Base-by-base conservation (phyloP, 2,888 invertebrate genomes). In the Operophtera brumata region DNA sequence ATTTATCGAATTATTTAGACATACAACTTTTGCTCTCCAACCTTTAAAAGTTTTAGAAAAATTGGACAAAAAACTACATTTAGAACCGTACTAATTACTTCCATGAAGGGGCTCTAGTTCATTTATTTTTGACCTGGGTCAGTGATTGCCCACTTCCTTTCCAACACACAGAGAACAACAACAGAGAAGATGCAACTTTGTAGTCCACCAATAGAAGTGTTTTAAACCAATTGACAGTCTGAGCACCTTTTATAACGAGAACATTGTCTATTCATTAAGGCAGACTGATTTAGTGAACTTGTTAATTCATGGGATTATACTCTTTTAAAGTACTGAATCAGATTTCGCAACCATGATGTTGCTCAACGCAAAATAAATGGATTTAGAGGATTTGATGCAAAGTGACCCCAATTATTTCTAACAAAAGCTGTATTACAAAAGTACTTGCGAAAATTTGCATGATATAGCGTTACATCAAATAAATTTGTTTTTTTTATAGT, bases 381-480 rank as follows among this genome's bases (percentile, higher is more conserved):
- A 40, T 40, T 25, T 39, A 3, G 11, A 39, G 20, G 11, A 37
- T 36, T n/a, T 52, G 47, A 43, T 26, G 32, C 32, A 39, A 44
- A 54, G 47, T 48, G 47, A 54, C 54, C 35, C 54, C 34, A 43
- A 54, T 48, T 54, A 54, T 48, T 44, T 36, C 32, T 35, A 48
- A 48, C 54, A 48, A 54, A 44, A 45, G 53, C 53, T 47, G 42
- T 47, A 53, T 47, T 47, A 41, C 47, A 43, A 43, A 42, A 52
- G 52, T 53, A 39, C 53, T 53, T 32, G 30, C 32, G 20, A 43
- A 44, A 40, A 47, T 54, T 54, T 42, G 47, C 47, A 54, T 47
- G 47, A 47, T 37, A 47, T 39, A 47, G 43, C 53, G 26, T 32
- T 32, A 39, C 32, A 54, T 40, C 53, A 54, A 54, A 54, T 44